Evolutionary conservation across 1,140 invertebrate species (phyloP), one percentile per base, ranked within the genome.

Genomic region (Panulirus ornatus): DNA sequence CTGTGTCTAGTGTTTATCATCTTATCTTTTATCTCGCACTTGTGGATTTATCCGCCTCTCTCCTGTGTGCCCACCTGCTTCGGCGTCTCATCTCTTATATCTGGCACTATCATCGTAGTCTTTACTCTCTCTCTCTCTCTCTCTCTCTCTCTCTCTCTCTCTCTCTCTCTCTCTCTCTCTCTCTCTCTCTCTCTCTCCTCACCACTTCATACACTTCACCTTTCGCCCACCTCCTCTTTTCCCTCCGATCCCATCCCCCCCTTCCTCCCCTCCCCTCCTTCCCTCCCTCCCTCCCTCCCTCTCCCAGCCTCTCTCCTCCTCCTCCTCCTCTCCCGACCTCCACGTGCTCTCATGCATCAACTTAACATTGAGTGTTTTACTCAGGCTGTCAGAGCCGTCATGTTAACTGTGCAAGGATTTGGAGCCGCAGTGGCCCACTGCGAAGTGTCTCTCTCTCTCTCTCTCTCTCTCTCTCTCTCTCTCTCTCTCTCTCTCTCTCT

Each of bases 401-500:
- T 66, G 82, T 66, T 54, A 44, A 66, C 66, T 79, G 30, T 79
- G 22, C 11, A 2, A 27, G 19, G 42, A 16, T 5, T 42, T 27
- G 14, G 76, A 51, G 42, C 16, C n/a, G n/a, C n/a, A 40, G 75
- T 2, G 75, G 0, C 36, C n/a, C n/a, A n/a, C n/a, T n/a, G n/a
- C n/a, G n/a, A n/a, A n/a, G n/a, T 47, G 44, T 11, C 44, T 11
- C 44, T 11, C n/a, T 0, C 22, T 82, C 78, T 30, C 9, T 38
- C 73, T 76, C 73, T 76, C 34, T 38, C 34, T 38, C 5, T 38
- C 34, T 30, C 73, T 76, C 63, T 70, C 63, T 22, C 5, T 70
- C 63, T 70, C 73, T 38, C 73, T 0, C 34, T 76, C 73, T 76
- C 73, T 76, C 73, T 40, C 22, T 38, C 38, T 38, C 73, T 66